Conservation (phyloP, 1,140 invertebrate species). For the Bombyx mandarina region DNA sequence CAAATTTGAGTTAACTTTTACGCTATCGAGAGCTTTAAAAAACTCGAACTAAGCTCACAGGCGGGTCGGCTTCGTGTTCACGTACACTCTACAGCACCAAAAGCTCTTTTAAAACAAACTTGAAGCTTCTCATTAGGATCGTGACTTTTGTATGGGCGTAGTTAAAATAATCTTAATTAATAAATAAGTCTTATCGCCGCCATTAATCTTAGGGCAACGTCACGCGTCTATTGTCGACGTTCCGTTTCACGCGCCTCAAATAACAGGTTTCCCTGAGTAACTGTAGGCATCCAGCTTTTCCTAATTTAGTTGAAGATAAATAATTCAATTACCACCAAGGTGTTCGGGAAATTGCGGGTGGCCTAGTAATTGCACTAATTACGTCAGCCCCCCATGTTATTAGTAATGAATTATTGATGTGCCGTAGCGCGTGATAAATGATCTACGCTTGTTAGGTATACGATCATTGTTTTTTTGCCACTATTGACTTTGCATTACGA, state of each 20-base stretch:
- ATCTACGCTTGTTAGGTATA: slow-evolving; percentile 28
- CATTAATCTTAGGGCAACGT: slow-evolving; percentile 34
- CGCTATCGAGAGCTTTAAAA: too few species aligned
- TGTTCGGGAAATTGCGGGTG: slow-evolving; percentile 40
- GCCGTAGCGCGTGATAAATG: slow-evolving; percentile 37
- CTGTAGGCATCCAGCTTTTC: slow-evolving; percentile 40
- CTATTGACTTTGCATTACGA: slow-evolving; percentile 1
- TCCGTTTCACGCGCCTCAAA: slow-evolving; percentile 41
- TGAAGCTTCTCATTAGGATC: too few species aligned
- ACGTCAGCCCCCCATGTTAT: slow-evolving; percentile 50
- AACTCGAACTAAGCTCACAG: too few species aligned
- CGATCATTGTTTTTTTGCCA: slow-evolving; percentile 20
- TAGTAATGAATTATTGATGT: slow-evolving; percentile 63
- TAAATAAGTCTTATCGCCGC: too few species aligned
- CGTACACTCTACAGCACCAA: too few species aligned
- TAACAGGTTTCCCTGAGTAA: slow-evolving; percentile 41
- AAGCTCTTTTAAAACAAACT: too few species aligned
- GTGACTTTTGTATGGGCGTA: too few species aligned
- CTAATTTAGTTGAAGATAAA: slow-evolving; percentile 47
- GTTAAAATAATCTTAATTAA: too few species aligned
- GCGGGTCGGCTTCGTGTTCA: too few species aligned
- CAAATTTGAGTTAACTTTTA: too few species aligned
- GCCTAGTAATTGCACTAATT: slow-evolving; percentile 61
- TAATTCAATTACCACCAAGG: slow-evolving; percentile 41
- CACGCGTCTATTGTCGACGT: slow-evolving; percentile 44